phyloP scores from a whole-genome alignment of 2,113 vertebrate genomes.

The Sphyrna mokarran region DNA sequence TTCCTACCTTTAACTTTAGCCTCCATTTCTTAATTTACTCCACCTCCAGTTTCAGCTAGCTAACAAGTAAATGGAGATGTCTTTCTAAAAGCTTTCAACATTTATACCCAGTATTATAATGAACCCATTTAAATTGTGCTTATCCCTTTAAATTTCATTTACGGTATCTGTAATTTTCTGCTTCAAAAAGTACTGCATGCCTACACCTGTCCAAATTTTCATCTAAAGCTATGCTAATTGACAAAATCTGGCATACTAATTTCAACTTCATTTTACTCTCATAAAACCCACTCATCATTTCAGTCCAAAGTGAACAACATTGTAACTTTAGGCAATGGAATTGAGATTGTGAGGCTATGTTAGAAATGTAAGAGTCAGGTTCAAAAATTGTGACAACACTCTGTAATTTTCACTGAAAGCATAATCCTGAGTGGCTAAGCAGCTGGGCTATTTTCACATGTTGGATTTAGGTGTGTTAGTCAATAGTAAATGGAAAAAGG shows the following conservation, averaged over 20 bases:
- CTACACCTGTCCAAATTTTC: background rate
- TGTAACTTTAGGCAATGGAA: background rate
- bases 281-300: background rate
- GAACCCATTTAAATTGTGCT: background rate
- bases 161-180: background rate
- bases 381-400: background rate
- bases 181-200: background rate
- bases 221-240: background rate
- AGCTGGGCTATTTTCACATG: background rate
- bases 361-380: background rate
- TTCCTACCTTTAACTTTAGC: background rate
- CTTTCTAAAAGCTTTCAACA: background rate
- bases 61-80: background rate
- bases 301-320: background rate
- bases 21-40: background rate
- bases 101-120: background rate
- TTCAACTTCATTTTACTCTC: background rate
- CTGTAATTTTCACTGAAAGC: background rate
- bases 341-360: background rate
- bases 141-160: background rate
- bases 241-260: background rate
- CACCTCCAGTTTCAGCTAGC: background rate
- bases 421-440: background rate
- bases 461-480: background rate
- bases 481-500: background rate